These are phyloP conservation scores for Chaetura pelagica DNA, from an alignment of 2,113 vertebrate genomes.

Conservation along the genomic window DNA sequence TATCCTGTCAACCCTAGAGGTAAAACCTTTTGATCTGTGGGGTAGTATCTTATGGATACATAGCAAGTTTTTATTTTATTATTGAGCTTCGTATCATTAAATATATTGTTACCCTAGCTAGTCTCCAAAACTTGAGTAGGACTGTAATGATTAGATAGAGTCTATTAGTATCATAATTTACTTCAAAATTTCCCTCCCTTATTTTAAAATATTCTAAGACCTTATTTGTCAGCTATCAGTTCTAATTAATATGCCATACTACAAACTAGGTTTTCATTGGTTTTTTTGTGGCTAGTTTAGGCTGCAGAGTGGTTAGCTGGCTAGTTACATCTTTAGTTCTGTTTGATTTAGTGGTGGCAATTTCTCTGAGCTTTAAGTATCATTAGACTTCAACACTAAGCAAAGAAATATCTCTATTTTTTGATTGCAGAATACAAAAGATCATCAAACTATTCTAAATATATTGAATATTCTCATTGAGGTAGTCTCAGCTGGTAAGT, in stretches of 20 bases:
- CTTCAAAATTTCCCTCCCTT: neutral
- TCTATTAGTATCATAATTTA: neutral
- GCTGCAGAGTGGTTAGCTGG: neutral
- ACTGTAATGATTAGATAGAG: neutral
- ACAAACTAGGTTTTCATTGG: neutral
- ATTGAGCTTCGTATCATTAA: neutral
- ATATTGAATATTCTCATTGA: slow-evolving; percentile 92
- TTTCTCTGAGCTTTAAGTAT: neutral
- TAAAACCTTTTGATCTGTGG: slow-evolving; percentile 47
- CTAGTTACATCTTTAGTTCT: neutral
- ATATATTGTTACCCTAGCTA: neutral
- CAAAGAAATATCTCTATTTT: neutral
- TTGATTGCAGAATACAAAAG: slow-evolving; percentile 87
- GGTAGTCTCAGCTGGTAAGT: slow-evolving; percentile 90
- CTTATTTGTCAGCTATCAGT: neutral
- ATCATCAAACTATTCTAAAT: slow-evolving; percentile 91
- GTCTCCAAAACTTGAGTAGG: neutral
- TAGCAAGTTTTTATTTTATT: neutral
- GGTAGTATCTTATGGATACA: neutral
- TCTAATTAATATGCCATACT: neutral
- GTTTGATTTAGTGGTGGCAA: neutral
- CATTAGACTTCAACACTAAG: neutral
- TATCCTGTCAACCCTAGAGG: slow-evolving; percentile 91
- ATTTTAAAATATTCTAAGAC: neutral
- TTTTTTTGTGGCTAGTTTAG: neutral